These are phyloP conservation scores for Podarcis siculus DNA, from an alignment of 2,797 vertebrate genomes.

Conservation along the genomic window DNA sequence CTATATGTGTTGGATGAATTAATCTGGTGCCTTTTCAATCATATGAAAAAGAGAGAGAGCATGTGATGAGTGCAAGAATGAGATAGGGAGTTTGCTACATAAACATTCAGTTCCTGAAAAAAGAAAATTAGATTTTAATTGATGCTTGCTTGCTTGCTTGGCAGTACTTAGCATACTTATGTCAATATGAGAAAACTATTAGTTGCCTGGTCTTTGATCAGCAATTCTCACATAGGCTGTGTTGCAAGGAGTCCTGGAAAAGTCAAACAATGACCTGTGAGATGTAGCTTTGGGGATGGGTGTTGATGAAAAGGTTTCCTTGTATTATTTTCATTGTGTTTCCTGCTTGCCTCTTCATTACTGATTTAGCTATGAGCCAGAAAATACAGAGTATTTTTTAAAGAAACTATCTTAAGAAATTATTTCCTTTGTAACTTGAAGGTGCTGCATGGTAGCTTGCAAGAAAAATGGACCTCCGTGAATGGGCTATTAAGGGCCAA, in stretches of 20 bases:
- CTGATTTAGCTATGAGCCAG: conserved; percentile 59
- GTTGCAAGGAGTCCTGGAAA: conserved; percentile 47
- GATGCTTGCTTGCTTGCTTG: conserved; percentile 53
- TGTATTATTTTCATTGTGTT: conserved; percentile 68
- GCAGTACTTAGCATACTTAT: conserved; percentile 38
- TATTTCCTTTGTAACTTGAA: conserved; percentile 49
- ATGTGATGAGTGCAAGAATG: background rate
- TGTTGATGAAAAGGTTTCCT: conserved; percentile 73
- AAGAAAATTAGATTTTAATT: conserved; percentile 46
- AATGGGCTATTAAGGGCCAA: background rate
- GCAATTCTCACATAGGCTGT: conserved; percentile 48
- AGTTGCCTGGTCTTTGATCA: conserved; percentile 54
- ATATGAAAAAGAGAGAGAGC: background rate
- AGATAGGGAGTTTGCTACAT: conserved; percentile 8
- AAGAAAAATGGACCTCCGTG: background rate
- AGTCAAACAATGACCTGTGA: conserved; percentile 58
- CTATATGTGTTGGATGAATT: background rate
- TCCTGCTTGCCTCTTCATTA: conserved; percentile 71
- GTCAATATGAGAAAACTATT: conserved; percentile 53
- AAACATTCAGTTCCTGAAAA: conserved; percentile 57
- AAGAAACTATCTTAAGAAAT: conserved; percentile 52
- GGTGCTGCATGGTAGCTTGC: background rate
- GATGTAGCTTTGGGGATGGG: conserved; percentile 59
- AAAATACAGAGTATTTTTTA: conserved; percentile 38
- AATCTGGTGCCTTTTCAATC: background rate